These are phyloP conservation scores for Sinhomidia bicolor DNA, from an alignment of 2,888 invertebrate species.

Conservation along the genomic window DNA sequence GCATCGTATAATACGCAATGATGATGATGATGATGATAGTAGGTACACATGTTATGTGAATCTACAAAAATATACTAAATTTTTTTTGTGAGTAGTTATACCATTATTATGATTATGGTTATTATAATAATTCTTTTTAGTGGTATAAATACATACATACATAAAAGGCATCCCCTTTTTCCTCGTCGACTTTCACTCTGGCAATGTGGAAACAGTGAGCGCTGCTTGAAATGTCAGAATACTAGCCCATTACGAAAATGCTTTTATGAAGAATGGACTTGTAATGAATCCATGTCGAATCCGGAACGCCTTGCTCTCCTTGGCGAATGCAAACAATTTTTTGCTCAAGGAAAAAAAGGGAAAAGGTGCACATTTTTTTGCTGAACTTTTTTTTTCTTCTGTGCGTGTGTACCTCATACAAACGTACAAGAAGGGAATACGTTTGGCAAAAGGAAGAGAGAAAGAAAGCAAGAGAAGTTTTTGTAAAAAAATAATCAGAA, in stretches of 20 bases:
- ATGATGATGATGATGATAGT: no score
- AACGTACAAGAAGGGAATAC: no score
- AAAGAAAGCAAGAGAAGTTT: no score
- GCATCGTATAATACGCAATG: no score
- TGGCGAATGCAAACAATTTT: neutral
- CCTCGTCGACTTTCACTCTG: neutral
- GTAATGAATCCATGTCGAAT: conserved; percentile 13
- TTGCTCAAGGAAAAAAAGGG: neutral
- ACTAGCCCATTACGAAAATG: conserved; percentile 27
- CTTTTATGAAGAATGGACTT: conserved; percentile 35
- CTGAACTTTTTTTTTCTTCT: no score
- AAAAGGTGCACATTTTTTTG: no score
- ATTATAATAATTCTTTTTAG: neutral
- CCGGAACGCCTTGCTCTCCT: neutral
- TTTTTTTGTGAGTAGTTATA: no score
- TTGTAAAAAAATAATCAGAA: conserved; percentile 1
- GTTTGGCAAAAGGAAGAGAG: no score
- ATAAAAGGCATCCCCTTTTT: neutral
- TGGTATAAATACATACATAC: neutral
- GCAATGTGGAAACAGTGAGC: neutral
- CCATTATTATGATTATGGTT: no score
- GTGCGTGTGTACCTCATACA: no score
- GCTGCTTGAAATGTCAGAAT: conserved; percentile 22
- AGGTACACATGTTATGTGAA: no score
- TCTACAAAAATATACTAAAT: no score